Evolutionary conservation across 92 coral and sea anemone species (phyloP).

Genomic region (Umimayanthus kanabou): DNA sequence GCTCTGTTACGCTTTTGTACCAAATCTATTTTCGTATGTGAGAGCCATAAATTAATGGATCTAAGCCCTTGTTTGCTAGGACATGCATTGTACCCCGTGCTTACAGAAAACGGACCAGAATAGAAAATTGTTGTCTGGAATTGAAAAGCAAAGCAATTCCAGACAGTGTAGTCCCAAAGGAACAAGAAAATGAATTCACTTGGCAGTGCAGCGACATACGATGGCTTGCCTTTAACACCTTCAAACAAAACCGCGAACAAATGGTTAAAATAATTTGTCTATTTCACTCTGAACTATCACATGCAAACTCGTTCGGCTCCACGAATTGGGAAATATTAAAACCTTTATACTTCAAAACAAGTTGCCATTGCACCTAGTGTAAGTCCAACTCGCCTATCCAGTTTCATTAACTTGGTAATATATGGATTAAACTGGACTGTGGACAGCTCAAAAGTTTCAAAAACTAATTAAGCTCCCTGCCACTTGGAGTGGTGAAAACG

Average conservation of each 20-base stretch:
- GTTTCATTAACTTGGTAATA: neutral
- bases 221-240: neutral
- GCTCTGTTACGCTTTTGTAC: neutral
- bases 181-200: neutral
- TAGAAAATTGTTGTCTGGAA: neutral
- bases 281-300: neutral
- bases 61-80: constrained; percentile 19
- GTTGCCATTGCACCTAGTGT: neutral
- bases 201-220: neutral
- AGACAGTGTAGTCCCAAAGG: constrained; percentile 4
- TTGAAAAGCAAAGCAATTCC: neutral
- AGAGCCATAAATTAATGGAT: neutral
- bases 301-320: neutral
- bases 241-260: neutral
- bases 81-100: neutral
- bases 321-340: neutral
- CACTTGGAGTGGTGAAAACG: neutral
- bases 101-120: neutral
- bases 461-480: neutral
- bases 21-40: neutral
- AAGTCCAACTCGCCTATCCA: neutral
- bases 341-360: neutral
- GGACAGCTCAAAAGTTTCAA: too few species aligned
- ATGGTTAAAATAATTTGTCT: neutral
- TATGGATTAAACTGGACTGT: neutral